phyloP scores from a whole-genome alignment of 30 jellyfish, hydroid and myxozoan genomes.

The Chrysaora quinquecirrha region DNA sequence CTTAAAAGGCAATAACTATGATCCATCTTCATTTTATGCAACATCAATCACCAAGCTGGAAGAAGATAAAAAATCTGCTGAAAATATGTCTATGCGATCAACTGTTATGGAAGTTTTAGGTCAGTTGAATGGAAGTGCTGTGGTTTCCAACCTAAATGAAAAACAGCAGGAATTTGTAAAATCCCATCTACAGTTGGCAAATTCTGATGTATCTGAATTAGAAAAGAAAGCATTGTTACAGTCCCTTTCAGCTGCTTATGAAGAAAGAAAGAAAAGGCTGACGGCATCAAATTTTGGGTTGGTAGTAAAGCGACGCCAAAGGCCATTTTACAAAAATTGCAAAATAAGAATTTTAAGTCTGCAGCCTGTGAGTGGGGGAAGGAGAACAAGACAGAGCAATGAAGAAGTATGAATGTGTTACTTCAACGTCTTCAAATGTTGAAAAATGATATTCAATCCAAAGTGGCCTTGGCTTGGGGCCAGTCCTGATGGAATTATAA shows the following conservation, averaged over 20 bases:
- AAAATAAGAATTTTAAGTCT: constrained; percentile 12
- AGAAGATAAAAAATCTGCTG: constrained; percentile 7
- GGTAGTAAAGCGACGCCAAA: constrained; percentile 37
- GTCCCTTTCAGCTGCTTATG: constrained; percentile 21
- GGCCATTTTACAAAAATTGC: constrained; percentile 23
- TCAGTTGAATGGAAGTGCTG: constrained; percentile 15
- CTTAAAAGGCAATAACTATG: constrained; percentile 46
- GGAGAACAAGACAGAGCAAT: constrained; percentile 43
- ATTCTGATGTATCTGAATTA: constrained; percentile 9
- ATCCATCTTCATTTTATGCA: constrained; percentile 54
- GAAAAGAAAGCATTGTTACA: constrained; percentile 7
- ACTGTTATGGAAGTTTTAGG: constrained; percentile 10
- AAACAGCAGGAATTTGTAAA: constrained; percentile 12
- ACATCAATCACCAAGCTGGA: constrained; percentile 40
- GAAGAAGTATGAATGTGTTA: constrained; percentile 27
- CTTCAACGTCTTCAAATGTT: constrained; percentile 13
- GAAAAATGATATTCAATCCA: constrained; percentile 27
- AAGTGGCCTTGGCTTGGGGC: constrained; percentile 41
- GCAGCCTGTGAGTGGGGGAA: constrained; percentile 65
- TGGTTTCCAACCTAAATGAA: constrained; percentile 20
- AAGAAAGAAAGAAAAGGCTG: constrained; percentile 46
- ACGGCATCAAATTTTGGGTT: constrained; percentile 59
- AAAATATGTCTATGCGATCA: not conserved
- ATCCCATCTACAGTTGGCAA: constrained; percentile 16
- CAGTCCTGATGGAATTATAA: constrained; percentile 23